Percentiles rank a stretch among this genome's conserved stretches.
These are phyloP conservation scores for Sebastes melanostomus DNA, from an alignment of 2,797 vertebrate species.

Conservation along the genomic window DNA sequence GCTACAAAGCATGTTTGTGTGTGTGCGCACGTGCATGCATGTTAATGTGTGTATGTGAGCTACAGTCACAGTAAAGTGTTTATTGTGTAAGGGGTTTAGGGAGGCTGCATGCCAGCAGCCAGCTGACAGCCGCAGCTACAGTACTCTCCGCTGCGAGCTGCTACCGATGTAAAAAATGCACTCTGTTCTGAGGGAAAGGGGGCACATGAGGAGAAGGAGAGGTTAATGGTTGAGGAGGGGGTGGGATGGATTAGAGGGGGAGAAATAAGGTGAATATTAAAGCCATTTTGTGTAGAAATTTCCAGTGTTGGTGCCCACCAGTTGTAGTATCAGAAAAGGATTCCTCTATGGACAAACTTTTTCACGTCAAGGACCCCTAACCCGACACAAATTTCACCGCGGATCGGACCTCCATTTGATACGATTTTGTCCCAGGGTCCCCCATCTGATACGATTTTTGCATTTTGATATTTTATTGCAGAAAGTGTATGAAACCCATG, in stretches of 20 bases:
- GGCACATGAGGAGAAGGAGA: not conserved
- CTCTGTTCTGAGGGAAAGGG: not conserved
- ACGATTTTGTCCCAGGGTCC: too few relatives aligned
- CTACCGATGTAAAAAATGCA: not conserved
- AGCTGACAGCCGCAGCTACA: conserved; percentile 39
- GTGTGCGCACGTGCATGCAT: conserved; percentile 1
- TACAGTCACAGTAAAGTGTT: conserved; percentile 43
- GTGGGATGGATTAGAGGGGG: not conserved
- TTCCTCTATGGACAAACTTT: not conserved
- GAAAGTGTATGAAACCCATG: too few relatives aligned
- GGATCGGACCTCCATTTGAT: too few relatives aligned
- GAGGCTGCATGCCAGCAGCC: conserved; percentile 50
- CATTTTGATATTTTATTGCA: too few relatives aligned
- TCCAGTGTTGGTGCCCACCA: not conserved
- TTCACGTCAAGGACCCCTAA: too few relatives aligned
- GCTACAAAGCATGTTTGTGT: conserved; percentile 15
- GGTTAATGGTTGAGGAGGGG: not conserved
- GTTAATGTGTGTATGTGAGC: conserved; percentile 20
- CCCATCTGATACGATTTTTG: too few relatives aligned
- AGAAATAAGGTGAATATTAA: not conserved
- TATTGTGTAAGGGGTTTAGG: conserved; percentile 59
- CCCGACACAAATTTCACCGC: too few relatives aligned
- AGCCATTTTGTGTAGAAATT: not conserved
- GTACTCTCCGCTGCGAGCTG: not conserved
- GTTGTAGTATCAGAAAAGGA: not conserved